Evolutionary conservation across 2,888 invertebrate genomes (phyloP), one percentile per base, ranked within the genome.

Genomic region (Thera britannica): DNA sequence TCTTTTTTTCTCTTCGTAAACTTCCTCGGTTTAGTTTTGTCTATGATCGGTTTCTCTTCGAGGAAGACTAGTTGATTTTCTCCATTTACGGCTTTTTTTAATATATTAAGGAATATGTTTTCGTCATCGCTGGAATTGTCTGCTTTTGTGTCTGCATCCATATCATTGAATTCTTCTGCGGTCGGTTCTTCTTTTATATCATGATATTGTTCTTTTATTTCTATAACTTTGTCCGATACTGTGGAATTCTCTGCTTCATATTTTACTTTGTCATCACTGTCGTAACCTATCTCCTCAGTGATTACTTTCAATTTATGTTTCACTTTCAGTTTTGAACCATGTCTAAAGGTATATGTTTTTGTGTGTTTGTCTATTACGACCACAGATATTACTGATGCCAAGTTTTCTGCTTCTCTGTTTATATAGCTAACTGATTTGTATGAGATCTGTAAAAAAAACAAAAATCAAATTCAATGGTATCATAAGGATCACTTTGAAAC

Each of bases 391-490:
- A 57, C 23, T 8, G 73, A 71, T 1, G 59, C 12, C 36, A 75
- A 44, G 7, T 69, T 52, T 61, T 73, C 67, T 46, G 55, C 9
- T 54, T 41, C 23, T 62, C 75, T 68, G 44, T 75, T 68, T 57
- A 73, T 48, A 6, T 41, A 7, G 2, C 36, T 11, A 4, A 73
- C 48, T 46, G 79, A 65, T 79, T 89, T 86, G 68, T 88, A 87
- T 1, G 79, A 78, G 5, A 86, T 79, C 86, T 85, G 73, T n/a
- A 77, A 79, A 34, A 7, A 48, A 12, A 12, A 38, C 1, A 38
- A 38, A 38, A 38, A 38, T 1, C 1, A 38, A 38, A 5, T 1
- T 5, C 3, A 38, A 38, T 38, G 1, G 3, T 38, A 38, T 38
- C 3, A 38, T 1, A 38, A 38, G 38, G 6, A 38, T 38, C 38